phyloP scores from a whole-genome alignment of 2,888 invertebrate species.

The Schizaphis graminum region DNA sequence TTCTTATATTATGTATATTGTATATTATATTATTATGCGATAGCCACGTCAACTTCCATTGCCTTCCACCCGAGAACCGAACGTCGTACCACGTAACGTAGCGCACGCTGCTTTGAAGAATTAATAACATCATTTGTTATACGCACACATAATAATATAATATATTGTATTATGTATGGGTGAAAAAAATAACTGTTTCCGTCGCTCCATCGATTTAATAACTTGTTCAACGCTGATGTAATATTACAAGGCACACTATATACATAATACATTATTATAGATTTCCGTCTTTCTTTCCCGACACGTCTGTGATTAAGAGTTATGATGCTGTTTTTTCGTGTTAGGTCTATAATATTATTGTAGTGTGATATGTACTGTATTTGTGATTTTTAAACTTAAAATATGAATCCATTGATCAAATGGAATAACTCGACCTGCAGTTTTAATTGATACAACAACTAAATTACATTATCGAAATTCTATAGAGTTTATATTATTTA shows the following conservation, averaged over 20 bases:
- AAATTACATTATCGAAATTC: not conserved
- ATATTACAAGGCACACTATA: not conserved
- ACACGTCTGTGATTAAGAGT: not conserved
- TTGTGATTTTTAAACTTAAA: not conserved
- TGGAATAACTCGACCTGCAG: not conserved
- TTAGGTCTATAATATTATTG: not conserved
- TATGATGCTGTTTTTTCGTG: not conserved
- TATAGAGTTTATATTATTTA: not conserved
- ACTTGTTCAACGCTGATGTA: not conserved
- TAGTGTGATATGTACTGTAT: not conserved
- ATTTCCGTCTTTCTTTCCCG: not conserved
- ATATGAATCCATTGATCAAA: not conserved
- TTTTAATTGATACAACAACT: not conserved
- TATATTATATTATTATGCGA: not conserved
- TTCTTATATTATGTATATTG: not conserved
- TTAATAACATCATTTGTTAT: slow-evolving; percentile 13
- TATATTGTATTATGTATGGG: not conserved
- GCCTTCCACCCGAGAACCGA: not conserved
- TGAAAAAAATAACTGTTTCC: not conserved
- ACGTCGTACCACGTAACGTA: not conserved
- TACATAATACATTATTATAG: slow-evolving; percentile 3
- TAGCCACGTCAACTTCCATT: not conserved
- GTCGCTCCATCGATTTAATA: not conserved
- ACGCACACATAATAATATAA: not conserved
- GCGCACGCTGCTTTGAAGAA: not conserved